Percentiles rank a stretch among this genome's conserved stretches.
These are phyloP conservation scores for Ceratoteleas bidentatus DNA, from an alignment of 1,140 invertebrate genomes.

Conservation along the genomic window DNA sequence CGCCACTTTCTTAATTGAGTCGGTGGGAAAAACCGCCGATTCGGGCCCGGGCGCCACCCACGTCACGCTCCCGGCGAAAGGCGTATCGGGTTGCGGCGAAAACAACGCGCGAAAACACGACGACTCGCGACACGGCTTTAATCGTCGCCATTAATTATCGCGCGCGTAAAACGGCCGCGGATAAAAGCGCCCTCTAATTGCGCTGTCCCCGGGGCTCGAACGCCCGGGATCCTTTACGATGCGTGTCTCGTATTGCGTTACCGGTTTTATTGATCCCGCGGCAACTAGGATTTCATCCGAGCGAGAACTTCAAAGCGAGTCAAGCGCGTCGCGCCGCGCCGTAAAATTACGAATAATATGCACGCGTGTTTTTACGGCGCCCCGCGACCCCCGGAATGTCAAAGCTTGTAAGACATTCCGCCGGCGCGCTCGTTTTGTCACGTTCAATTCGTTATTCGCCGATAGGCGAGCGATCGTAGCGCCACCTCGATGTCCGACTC, in stretches of 20 bases:
- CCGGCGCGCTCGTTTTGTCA: not conserved
- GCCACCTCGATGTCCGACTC: not conserved
- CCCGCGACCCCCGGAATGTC: not conserved
- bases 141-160: constrained; percentile 43
- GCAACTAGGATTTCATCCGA: constrained; percentile 46
- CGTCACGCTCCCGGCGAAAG: no score
- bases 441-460: constrained; percentile 7
- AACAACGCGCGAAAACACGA: no score
- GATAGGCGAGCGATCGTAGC: constrained; percentile 1
- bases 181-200: constrained; percentile 33
- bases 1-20: no score
- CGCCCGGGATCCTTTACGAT: constrained; percentile 30
- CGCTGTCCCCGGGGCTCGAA: constrained; percentile 8
- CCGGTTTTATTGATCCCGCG: constrained; percentile 60
- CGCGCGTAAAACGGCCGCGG: constrained; percentile 15
- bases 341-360: constrained; percentile 50
- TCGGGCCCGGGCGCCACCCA: no score
- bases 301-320: constrained; percentile 45
- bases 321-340: constrained; percentile 8
- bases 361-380: constrained; percentile 24
- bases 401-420: not conserved
- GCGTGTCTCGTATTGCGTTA: constrained; percentile 42
- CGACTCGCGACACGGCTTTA: not conserved
- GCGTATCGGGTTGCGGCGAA: no score
- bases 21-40: no score